phyloP scores from a whole-genome alignment of 2,888 invertebrate species.

The Drosophila fungiperda region DNA sequence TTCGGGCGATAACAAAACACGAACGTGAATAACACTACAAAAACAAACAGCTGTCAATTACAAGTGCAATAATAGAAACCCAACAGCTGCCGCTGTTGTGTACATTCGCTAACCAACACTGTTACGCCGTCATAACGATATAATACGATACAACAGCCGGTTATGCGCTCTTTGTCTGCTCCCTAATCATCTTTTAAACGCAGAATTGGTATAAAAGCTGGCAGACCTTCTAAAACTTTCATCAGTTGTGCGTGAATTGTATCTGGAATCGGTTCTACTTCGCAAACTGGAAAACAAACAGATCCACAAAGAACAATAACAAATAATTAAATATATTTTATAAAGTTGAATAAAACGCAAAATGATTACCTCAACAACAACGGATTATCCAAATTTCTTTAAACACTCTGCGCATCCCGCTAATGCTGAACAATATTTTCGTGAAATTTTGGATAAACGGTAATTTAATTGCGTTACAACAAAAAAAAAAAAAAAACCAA shows the following conservation, averaged over 20 bases:
- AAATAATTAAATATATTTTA: conserved; percentile 4
- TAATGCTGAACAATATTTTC: conserved; percentile 81
- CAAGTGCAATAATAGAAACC: conserved; percentile 29
- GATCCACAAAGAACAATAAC: conserved; percentile 1
- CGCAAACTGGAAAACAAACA: conserved; percentile 1
- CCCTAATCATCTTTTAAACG: conserved; percentile 9
- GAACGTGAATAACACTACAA: conserved; percentile 44
- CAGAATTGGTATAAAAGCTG: conserved; percentile 49
- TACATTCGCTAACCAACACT: conserved; percentile 34
- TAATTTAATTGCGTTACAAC: conserved; percentile 52
- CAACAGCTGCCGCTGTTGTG: conserved; percentile 28
- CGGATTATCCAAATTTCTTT: conserved; percentile 77
- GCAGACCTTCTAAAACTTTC: conserved; percentile 46
- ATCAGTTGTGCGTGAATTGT: conserved; percentile 60
- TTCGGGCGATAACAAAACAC: conserved; percentile 31
- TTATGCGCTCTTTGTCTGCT: conserved; percentile 14
- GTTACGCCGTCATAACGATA: conserved; percentile 13
- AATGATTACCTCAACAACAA: conserved; percentile 76
- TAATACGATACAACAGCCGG: conserved; percentile 45
- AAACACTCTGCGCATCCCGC: conserved; percentile 78
- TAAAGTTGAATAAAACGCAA: conserved; percentile 34
- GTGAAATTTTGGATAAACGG: conserved; percentile 71
- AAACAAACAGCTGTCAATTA: conserved; percentile 48
- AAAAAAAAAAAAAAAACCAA: conserved; percentile 18
- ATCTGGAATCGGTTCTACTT: conserved; percentile 30